These are phyloP conservation scores for Zelostemma sp. DNA, from an alignment of 1,140 invertebrate genomes.

Conservation along the genomic window DNA sequence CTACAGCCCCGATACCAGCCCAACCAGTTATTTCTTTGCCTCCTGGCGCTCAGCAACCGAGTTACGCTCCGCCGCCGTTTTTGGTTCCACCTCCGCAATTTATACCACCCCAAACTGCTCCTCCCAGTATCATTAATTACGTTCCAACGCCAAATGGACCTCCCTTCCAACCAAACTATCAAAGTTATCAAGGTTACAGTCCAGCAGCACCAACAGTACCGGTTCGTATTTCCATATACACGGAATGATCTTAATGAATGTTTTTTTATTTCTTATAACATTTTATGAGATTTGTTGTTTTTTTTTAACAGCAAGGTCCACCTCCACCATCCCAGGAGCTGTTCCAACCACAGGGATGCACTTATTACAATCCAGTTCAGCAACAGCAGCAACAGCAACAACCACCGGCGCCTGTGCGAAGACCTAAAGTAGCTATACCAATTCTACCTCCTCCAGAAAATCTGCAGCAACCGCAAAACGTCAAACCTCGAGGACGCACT, in stretches of 20 bases:
- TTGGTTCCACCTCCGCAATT: slow-evolving; percentile 67
- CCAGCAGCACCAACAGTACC: slow-evolving; percentile 51
- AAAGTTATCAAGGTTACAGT: slow-evolving; percentile 64
- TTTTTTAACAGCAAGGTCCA: slow-evolving; percentile 51
- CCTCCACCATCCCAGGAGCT: slow-evolving; percentile 72
- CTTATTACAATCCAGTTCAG: slow-evolving; percentile 71
- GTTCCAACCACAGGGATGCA: slow-evolving; percentile 72
- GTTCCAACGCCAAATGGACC: slow-evolving; percentile 64
- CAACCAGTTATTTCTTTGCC: slow-evolving; percentile 62
- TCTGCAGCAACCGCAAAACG: slow-evolving; percentile 48
- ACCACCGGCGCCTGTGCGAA: slow-evolving; percentile 63
- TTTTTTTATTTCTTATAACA: too few relatives aligned
- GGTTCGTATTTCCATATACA: not conserved
- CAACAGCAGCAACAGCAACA: slow-evolving; percentile 68
- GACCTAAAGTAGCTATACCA: slow-evolving; percentile 74
- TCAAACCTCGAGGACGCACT: slow-evolving; percentile 53
- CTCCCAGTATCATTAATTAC: slow-evolving; percentile 67
- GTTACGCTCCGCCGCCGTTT: slow-evolving; percentile 64
- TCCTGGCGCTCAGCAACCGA: slow-evolving; percentile 62
- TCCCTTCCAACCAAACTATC: slow-evolving; percentile 64
- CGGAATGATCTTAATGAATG: too few relatives aligned
- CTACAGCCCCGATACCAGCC: slow-evolving; percentile 56
- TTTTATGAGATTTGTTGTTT: too few relatives aligned
- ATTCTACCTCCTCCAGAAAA: slow-evolving; percentile 74
- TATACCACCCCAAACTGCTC: slow-evolving; percentile 64